phyloP scores from a whole-genome alignment of 1,140 invertebrate genomes.

The Polyergus mexicanus region DNA sequence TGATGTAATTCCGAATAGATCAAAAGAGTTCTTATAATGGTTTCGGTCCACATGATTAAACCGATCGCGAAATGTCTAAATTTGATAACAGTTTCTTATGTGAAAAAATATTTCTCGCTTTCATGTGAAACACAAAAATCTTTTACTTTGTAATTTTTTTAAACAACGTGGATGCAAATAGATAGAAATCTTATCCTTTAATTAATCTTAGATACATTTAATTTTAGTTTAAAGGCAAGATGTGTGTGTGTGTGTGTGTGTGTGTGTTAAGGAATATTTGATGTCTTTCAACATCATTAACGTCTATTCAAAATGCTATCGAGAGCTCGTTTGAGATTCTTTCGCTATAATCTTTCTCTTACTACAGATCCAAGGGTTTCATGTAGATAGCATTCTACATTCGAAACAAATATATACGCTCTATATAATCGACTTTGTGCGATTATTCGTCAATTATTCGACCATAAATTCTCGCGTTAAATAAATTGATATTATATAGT shows the following conservation, averaged over 20 bases:
- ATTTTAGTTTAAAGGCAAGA: too few relatives aligned
- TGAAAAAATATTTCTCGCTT: neutral
- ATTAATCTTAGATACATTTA: too few relatives aligned
- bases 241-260: too few relatives aligned
- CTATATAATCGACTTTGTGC: neutral
- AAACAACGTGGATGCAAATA: too few relatives aligned
- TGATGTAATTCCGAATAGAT: neutral
- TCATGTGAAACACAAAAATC: neutral
- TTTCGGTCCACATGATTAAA: constrained; percentile 6
- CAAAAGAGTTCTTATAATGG: neutral
- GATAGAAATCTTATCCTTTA: too few relatives aligned
- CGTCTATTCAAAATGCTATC: neutral
- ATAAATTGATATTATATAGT: neutral
- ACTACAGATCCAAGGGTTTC: neutral
- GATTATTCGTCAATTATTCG: neutral
- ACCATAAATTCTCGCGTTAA: neutral
- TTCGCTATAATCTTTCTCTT: neutral
- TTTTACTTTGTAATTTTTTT: too few relatives aligned
- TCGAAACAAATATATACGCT: neutral
- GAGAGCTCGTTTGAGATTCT: neutral
- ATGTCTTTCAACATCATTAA: constrained; percentile 11
- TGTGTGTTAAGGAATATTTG: constrained; percentile 12
- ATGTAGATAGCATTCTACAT: neutral
- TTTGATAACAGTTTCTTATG: neutral
- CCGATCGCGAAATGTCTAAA: neutral